Percentiles rank a stretch among this genome's conserved stretches.
Conservation (phyloP, 2,797 vertebrate genomes). For the Ctenopoma kingsleyae region DNA sequence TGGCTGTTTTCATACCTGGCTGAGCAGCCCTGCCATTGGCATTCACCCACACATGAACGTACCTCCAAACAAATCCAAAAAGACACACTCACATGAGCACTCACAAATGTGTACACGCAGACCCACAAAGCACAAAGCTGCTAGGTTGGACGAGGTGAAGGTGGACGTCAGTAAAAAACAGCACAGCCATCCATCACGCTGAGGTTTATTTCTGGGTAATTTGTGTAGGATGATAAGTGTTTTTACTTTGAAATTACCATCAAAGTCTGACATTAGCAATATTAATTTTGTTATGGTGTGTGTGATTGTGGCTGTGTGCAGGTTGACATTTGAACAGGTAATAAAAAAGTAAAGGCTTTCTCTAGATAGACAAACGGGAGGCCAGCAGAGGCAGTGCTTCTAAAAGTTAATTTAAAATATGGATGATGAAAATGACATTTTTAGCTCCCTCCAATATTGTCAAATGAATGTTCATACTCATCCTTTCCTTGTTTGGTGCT, state of each 20-base stretch:
- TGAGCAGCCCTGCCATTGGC: conserved; percentile 56
- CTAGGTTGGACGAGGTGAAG: conserved; percentile 16
- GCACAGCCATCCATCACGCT: conserved; percentile 26
- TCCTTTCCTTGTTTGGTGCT: conserved; percentile 10
- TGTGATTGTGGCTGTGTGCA: conserved; percentile 42
- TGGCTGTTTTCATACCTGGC: conserved; percentile 63
- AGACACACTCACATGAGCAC: conserved; percentile 22
- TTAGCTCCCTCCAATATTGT: conserved; percentile 19
- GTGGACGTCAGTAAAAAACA: conserved; percentile 4
- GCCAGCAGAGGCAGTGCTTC: conserved; percentile 4
- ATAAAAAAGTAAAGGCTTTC: conserved; percentile 49
- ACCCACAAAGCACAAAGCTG: conserved; percentile 3
- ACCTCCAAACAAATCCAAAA: conserved; percentile 43
- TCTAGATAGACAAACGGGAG: conserved; percentile 1
- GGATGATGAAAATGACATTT: conserved; percentile 47
- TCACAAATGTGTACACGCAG: background rate
- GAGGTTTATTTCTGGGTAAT: conserved; percentile 31
- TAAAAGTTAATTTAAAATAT: conserved; percentile 58
- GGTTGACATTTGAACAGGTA: conserved; percentile 71
- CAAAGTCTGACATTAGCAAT: conserved; percentile 38
- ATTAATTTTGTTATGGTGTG: conserved; percentile 32
- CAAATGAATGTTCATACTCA: conserved; percentile 24
- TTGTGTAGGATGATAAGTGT: conserved; percentile 14
- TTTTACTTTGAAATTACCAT: conserved; percentile 50
- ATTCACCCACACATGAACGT: conserved; percentile 43